These are phyloP conservation scores for Melanargia galathea DNA, from an alignment of 2,888 invertebrate genomes.

Conservation along the genomic window DNA sequence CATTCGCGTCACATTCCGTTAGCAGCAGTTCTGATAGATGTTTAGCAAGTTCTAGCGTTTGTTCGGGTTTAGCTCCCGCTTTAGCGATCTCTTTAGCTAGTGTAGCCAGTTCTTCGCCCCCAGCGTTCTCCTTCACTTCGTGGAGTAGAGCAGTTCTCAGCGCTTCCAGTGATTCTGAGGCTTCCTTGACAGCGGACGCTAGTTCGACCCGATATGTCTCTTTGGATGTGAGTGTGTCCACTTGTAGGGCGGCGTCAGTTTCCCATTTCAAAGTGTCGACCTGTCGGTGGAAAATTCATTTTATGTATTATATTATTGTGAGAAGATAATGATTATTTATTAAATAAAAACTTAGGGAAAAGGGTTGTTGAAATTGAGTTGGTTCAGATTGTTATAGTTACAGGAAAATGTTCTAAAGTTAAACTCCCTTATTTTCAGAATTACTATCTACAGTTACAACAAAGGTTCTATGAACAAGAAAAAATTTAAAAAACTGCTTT, in stretches of 20 bases:
- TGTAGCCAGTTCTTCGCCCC: conserved; percentile 82
- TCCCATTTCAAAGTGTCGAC: conserved; percentile 90
- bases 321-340: no score
- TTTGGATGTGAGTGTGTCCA: conserved; percentile 91
- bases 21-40: conserved; percentile 89
- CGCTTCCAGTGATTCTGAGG: conserved; percentile 84
- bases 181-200: conserved; percentile 87
- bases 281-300: conserved; percentile 56
- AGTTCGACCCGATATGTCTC: conserved; percentile 92
- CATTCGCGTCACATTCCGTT: conserved; percentile 87
- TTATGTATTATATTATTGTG: neutral
- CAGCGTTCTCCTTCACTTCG: conserved; percentile 73
- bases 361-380: no score
- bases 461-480: no score
- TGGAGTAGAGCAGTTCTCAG: conserved; percentile 81
- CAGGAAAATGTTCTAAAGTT: neutral
- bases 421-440: neutral
- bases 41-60: conserved; percentile 90
- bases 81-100: conserved; percentile 89
- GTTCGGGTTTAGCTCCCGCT: conserved; percentile 89
- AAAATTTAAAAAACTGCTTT: no score
- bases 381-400: no score
- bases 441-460: neutral
- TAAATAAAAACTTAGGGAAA: no score
- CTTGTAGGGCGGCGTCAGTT: conserved; percentile 90